Percentiles rank a stretch among this genome's conserved stretches.
phyloP scores from a whole-genome alignment of 2,797 vertebrate species.

The Amniataba percoides region DNA sequence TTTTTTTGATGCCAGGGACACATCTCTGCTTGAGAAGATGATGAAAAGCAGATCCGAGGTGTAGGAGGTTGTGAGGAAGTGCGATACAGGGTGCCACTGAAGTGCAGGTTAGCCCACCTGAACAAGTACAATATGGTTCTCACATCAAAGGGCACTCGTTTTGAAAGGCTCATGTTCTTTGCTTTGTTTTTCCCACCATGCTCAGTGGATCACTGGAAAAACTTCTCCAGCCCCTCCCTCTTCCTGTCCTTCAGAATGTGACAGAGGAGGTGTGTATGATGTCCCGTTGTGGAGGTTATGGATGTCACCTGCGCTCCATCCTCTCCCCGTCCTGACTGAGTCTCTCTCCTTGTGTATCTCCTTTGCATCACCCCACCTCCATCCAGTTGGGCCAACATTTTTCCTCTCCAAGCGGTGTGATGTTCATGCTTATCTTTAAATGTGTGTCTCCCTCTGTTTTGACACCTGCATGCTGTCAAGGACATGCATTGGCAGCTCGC shows the following conservation, averaged over 20 bases:
- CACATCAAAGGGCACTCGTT: conserved; percentile 40
- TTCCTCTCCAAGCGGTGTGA: background rate
- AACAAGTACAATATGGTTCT: conserved; percentile 29
- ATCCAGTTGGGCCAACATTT: conserved; percentile 23
- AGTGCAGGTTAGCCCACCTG: conserved; percentile 48
- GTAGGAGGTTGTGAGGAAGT: conserved; percentile 55
- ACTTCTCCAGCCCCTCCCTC: background rate
- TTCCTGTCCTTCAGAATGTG: conserved; percentile 28
- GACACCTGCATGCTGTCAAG: conserved; percentile 71
- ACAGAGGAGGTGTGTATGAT: conserved; percentile 30
- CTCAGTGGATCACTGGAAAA: conserved; percentile 36
- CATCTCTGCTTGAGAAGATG: conserved; percentile 54
- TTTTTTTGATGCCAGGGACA: conserved; percentile 57
- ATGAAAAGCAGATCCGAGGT: conserved; percentile 64
- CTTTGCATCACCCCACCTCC: background rate
- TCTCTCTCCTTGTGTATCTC: conserved; percentile 20
- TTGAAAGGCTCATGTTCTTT: conserved; percentile 35
- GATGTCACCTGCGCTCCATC: conserved; percentile 43
- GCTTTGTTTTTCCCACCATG: conserved; percentile 38
- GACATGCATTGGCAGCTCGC: conserved; percentile 59
- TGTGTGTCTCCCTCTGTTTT: conserved; percentile 49
- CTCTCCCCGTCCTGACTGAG: conserved; percentile 25
- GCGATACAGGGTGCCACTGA: conserved; percentile 31
- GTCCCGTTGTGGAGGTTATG: conserved; percentile 35
- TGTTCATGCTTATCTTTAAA: conserved; percentile 54